A percentile compares a stretch with the other conserved stretches of the same genome.
phyloP scores from a whole-genome alignment of 2,797 vertebrate genomes.

The Myiotriccus ornatus region DNA sequence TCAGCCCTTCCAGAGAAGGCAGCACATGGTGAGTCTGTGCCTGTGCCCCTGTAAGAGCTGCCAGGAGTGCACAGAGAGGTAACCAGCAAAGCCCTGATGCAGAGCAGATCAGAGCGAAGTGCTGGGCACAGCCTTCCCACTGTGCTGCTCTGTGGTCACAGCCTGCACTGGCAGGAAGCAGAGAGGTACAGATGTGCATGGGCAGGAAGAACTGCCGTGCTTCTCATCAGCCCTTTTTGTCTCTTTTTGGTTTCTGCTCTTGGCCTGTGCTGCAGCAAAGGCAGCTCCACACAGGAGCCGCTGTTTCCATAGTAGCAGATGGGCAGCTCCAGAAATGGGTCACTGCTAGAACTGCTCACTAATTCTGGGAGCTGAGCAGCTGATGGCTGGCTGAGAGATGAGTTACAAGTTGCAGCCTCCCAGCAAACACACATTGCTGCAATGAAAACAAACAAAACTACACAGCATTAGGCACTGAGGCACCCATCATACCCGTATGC shows the following conservation, averaged over 20 bases:
- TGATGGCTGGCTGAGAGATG: not conserved
- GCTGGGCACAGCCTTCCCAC: not conserved
- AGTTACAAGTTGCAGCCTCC: constrained; percentile 4
- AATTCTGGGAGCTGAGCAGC: constrained; percentile 42
- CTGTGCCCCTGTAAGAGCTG: not conserved
- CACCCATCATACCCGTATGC: not conserved
- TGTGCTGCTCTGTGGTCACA: not conserved
- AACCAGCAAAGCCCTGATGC: not conserved
- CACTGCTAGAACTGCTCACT: constrained; percentile 54
- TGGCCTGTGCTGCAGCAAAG: not conserved
- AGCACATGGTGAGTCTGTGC: not conserved
- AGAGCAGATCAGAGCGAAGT: not conserved
- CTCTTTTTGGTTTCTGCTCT: not conserved
- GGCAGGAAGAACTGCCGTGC: not conserved
- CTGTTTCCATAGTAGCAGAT: constrained; percentile 68
- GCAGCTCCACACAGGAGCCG: not conserved
- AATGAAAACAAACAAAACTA: not conserved
- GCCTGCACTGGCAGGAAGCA: not conserved
- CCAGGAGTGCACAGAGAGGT: not conserved
- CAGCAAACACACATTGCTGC: not conserved
- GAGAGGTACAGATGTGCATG: not conserved
- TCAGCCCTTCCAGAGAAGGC: not conserved
- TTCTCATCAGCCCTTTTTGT: not conserved
- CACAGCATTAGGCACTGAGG: rapidly evolving
- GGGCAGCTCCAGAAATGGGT: constrained; percentile 58